phyloP scores from a whole-genome alignment of 2,113 vertebrate genomes.

The Mormoops blainvillei region DNA sequence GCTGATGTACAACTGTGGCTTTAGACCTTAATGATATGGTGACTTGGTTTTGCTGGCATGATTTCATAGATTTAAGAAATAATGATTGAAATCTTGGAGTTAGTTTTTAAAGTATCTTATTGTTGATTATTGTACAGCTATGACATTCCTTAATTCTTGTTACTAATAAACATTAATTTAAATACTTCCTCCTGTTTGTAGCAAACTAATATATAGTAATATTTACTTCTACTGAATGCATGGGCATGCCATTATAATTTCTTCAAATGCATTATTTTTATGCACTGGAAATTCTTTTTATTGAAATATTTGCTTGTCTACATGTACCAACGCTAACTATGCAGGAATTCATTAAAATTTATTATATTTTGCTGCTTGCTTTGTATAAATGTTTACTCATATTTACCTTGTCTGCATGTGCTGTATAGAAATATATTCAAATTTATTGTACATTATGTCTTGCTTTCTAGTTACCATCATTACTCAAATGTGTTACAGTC shows the following conservation, averaged over 20 bases:
- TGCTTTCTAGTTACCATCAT: slow-evolving; percentile 48
- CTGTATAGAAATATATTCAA: slow-evolving; percentile 44
- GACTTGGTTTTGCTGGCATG: not conserved
- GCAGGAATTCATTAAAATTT: slow-evolving; percentile 61
- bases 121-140: not conserved
- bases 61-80: not conserved
- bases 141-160: not conserved
- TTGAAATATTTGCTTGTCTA: slow-evolving; percentile 58
- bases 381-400: slow-evolving; percentile 41
- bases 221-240: not conserved
- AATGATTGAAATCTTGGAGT: not conserved
- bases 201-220: not conserved
- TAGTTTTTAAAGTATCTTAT: not conserved
- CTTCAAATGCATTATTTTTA: slow-evolving; percentile 33
- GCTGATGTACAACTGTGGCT: not conserved
- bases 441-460: slow-evolving; percentile 58
- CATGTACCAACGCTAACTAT: not conserved
- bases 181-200: not conserved
- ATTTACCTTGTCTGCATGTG: slow-evolving; percentile 52
- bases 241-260: not conserved
- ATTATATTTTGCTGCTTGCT: slow-evolving; percentile 40
- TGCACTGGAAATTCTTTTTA: not conserved
- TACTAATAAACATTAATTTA: not conserved
- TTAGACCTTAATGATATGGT: not conserved
- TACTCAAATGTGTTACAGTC: slow-evolving; percentile 61